Evolutionary conservation across 2,888 invertebrate genomes (phyloP).

Genomic region (Zele albiditarsus): DNA sequence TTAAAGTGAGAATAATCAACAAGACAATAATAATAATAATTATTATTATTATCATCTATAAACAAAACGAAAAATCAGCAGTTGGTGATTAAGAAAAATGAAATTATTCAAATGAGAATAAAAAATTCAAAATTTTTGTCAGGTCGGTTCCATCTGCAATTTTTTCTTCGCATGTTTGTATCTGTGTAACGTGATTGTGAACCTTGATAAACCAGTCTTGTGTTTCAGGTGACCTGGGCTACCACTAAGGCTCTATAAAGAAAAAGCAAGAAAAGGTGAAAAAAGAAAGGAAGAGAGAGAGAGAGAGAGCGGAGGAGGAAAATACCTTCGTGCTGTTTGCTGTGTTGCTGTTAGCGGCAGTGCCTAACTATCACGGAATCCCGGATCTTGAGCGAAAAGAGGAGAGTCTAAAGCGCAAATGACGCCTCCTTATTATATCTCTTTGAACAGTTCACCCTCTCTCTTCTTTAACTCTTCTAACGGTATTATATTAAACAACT

Average conservation of each 20-base stretch:
- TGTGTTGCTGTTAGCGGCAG: slow-evolving; percentile 13
- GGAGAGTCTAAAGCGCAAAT: neutral
- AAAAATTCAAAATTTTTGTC: neutral
- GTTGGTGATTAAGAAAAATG: too few species aligned
- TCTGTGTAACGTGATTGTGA: slow-evolving; percentile 18
- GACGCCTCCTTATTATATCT: neutral
- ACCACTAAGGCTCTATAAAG: slow-evolving; percentile 47
- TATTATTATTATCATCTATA: too few species aligned
- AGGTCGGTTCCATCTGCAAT: neutral
- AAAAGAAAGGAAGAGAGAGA: slow-evolving; percentile 1
- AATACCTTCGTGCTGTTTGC: slow-evolving; percentile 33
- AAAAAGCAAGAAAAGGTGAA: slow-evolving; percentile 45
- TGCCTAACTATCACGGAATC: slow-evolving; percentile 41
- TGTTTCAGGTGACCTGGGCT: slow-evolving; percentile 48
- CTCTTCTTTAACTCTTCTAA: neutral
- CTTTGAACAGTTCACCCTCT: neutral
- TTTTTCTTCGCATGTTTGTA: neutral
- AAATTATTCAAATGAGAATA: neutral
- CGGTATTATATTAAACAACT: too few species aligned
- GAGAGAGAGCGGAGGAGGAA: slow-evolving; percentile 45
- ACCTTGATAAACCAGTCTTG: slow-evolving; percentile 58
- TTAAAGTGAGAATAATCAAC: too few species aligned
- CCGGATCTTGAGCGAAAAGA: slow-evolving; percentile 46
- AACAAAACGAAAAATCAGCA: too few species aligned
- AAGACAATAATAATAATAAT: too few species aligned